These are phyloP conservation scores for Bombus fervidus DNA, from an alignment of 1,140 invertebrate genomes.

Conservation along the genomic window DNA sequence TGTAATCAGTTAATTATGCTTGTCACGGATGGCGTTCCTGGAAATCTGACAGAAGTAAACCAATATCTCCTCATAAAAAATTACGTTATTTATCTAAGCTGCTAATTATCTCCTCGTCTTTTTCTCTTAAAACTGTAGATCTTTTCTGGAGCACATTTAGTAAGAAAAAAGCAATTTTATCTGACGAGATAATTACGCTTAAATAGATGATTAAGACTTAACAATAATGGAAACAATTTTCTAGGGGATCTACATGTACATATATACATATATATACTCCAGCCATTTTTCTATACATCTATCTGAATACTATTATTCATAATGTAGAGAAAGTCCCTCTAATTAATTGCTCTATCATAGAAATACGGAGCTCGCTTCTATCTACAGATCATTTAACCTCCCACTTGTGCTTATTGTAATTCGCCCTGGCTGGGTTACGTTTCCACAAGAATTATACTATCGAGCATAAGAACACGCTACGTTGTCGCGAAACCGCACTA, in stretches of 20 bases:
- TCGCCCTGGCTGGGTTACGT: background rate
- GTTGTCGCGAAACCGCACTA: background rate
- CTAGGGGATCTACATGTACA: background rate
- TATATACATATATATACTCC: background rate
- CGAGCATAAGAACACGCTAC: background rate
- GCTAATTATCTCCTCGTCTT: background rate
- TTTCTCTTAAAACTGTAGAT: background rate
- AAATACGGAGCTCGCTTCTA: background rate
- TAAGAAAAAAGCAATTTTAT: background rate
- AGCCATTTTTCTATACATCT: background rate
- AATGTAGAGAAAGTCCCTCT: background rate
- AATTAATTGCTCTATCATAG: background rate
- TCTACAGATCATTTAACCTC: background rate
- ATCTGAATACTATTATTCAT: background rate
- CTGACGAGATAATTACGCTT: background rate
- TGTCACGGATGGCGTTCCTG: constrained; percentile 98
- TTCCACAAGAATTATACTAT: background rate
- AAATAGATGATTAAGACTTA: background rate
- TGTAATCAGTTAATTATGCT: constrained; percentile 99
- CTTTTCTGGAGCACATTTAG: background rate
- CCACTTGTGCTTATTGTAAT: background rate
- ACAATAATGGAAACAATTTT: background rate
- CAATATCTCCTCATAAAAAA: background rate
- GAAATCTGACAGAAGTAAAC: constrained; percentile 90
- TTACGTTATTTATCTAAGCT: background rate